phyloP scores from a whole-genome alignment of 1,140 invertebrate species.

The Dinothrombium tinctorium region DNA sequence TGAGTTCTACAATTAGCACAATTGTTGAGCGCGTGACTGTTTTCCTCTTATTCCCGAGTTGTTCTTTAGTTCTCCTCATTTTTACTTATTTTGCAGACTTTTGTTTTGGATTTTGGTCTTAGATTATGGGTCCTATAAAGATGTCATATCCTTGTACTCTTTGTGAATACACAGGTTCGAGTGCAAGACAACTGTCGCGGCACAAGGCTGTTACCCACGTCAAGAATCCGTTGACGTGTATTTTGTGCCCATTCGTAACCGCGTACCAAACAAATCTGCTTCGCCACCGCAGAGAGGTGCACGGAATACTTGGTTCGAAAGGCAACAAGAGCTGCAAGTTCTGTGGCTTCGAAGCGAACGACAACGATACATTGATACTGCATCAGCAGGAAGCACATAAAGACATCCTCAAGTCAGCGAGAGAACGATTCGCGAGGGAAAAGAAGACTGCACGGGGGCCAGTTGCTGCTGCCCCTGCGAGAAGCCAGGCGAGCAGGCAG shows the following conservation, averaged over 20 bases:
- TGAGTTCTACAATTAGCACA: too few relatives aligned
- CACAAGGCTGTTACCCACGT: constrained; percentile 14
- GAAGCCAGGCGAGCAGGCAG: too few relatives aligned
- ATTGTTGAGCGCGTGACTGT: too few relatives aligned
- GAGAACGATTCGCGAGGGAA: constrained; percentile 9
- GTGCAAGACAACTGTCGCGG: constrained; percentile 13
- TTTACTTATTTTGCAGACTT: too few relatives aligned
- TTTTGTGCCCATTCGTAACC: constrained; percentile 15
- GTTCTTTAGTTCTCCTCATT: too few relatives aligned
- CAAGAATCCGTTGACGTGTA: constrained; percentile 14
- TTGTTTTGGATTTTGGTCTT: too few relatives aligned
- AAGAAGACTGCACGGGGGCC: neutral
- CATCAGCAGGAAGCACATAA: constrained; percentile 8
- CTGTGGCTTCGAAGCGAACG: constrained; percentile 9
- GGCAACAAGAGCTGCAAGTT: constrained; percentile 11
- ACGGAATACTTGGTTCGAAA: constrained; percentile 10
- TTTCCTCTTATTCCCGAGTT: too few relatives aligned
- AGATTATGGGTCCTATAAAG: too few relatives aligned
- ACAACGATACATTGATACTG: constrained; percentile 9
- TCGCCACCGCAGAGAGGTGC: constrained; percentile 7
- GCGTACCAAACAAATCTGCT: constrained; percentile 10
- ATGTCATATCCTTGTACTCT: constrained; percentile 10
- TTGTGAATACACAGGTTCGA: constrained; percentile 12
- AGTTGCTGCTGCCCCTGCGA: too few relatives aligned
- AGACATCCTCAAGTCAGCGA: constrained; percentile 9